Evolutionary conservation across 2,113 vertebrate species (phyloP).

Genomic region (Camelus dromedarius): DNA sequence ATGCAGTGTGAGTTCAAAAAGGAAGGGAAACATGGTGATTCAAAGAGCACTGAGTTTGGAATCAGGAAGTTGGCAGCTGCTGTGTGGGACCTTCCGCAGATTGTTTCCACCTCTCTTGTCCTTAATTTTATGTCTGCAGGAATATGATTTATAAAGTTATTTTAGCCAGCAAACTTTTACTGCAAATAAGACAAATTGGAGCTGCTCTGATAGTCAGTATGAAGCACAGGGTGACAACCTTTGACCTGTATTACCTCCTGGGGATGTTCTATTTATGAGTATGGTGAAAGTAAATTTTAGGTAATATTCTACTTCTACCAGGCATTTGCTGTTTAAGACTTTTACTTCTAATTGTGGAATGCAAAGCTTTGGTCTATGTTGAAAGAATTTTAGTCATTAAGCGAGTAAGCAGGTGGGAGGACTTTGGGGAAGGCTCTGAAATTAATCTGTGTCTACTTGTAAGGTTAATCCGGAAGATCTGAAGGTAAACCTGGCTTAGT

Average conservation of each 20-base stretch:
- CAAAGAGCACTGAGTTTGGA: not conserved
- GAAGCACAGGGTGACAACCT: not conserved
- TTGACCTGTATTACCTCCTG: not conserved
- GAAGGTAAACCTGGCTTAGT: conserved; percentile 65
- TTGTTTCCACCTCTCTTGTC: not conserved
- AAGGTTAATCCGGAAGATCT: conserved; percentile 66
- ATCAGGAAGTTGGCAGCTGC: not conserved
- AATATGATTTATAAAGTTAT: not conserved
- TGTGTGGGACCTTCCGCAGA: not conserved
- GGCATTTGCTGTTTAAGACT: conserved; percentile 65
- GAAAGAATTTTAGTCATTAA: conserved; percentile 68
- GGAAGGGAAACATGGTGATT: accelerated
- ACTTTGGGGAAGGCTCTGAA: conserved; percentile 47
- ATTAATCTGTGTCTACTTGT: conserved; percentile 51
- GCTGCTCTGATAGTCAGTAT: not conserved
- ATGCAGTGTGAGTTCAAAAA: not conserved
- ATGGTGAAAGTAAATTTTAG: not conserved
- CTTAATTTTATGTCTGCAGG: not conserved
- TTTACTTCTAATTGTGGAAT: conserved; percentile 70
- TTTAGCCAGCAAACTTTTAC: not conserved
- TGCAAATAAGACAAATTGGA: not conserved
- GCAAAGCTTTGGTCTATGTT: conserved; percentile 50
- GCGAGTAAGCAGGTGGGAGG: conserved; percentile 56
- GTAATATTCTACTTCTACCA: not conserved
- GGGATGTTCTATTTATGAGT: not conserved